Evolutionary conservation across 2,888 invertebrate species (phyloP).

Genomic region (Petrolisthes manimaculis): DNA sequence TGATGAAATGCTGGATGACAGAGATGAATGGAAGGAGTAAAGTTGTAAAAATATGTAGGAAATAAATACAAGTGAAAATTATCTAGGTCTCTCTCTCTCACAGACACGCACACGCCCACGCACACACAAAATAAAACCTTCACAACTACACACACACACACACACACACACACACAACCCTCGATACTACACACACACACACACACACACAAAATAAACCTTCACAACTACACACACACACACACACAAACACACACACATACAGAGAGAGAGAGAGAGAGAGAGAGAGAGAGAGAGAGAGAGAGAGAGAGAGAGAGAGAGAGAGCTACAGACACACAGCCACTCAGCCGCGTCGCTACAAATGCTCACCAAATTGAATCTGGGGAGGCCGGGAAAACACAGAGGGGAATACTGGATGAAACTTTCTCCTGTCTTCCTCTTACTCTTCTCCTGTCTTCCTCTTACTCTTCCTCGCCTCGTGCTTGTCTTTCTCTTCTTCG

Average conservation of each 20-base stretch:
- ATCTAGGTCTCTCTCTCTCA: too few species aligned
- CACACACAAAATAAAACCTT: too few species aligned
- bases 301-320: not conserved
- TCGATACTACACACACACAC: constrained; percentile 1
- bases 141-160: constrained; percentile 1
- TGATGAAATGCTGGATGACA: not conserved
- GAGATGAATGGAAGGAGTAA: not conserved
- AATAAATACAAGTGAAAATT: not conserved
- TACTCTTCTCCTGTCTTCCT: not conserved
- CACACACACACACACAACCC: constrained; percentile 1
- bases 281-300: not conserved
- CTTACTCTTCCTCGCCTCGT: not conserved
- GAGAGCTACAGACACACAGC: not conserved
- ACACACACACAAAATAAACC: not conserved
- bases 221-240: not conserved
- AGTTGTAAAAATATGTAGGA: not conserved
- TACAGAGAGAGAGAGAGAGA: constrained; percentile 4
- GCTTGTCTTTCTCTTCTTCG: not conserved
- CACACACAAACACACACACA: not conserved
- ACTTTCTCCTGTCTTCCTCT: not conserved
- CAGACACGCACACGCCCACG: too few species aligned
- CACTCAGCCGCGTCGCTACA: constrained; percentile 1
- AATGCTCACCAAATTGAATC: not conserved
- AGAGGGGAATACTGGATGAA: not conserved
- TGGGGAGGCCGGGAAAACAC: not conserved